phyloP scores from a whole-genome alignment of 2,888 invertebrate species.

The Eristalis intricaria region DNA sequence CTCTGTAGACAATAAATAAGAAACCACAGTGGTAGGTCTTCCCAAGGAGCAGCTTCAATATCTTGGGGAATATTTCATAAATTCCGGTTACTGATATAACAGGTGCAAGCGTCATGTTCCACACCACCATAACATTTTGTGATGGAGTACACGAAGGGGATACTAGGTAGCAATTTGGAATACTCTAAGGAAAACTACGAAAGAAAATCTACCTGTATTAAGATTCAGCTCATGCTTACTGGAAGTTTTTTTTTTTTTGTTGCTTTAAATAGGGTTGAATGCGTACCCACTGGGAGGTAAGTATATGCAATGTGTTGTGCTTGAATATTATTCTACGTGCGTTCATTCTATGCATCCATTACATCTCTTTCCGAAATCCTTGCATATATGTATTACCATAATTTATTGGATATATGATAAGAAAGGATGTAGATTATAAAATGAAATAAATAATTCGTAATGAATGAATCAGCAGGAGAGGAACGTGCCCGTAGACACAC shows the following conservation, averaged over 20 bases:
- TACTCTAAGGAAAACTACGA: neutral
- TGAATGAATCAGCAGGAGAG: too few species aligned
- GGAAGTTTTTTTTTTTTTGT: neutral
- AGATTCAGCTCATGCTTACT: neutral
- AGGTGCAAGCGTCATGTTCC: constrained; percentile 62
- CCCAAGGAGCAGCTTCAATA: constrained; percentile 42
- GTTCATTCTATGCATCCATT: too few species aligned
- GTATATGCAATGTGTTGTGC: neutral
- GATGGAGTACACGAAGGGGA: neutral
- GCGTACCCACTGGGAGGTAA: neutral
- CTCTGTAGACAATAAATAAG: neutral
- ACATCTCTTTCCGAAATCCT: too few species aligned
- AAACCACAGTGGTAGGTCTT: neutral
- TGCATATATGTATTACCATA: too few species aligned
- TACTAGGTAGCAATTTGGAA: neutral
- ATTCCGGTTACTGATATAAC: constrained; percentile 39
- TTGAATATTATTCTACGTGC: too few species aligned
- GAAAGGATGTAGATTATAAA: too few species aligned
- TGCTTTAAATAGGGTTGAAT: neutral
- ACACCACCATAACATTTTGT: constrained; percentile 30
- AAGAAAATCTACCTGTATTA: neutral
- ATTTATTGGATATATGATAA: too few species aligned
- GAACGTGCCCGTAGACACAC: too few species aligned
- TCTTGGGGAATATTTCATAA: constrained; percentile 52
- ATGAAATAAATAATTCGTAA: too few species aligned